These are phyloP conservation scores for Montipora cactus DNA, from an alignment of 64 coral and sea anemone genomes.

Conservation along the genomic window DNA sequence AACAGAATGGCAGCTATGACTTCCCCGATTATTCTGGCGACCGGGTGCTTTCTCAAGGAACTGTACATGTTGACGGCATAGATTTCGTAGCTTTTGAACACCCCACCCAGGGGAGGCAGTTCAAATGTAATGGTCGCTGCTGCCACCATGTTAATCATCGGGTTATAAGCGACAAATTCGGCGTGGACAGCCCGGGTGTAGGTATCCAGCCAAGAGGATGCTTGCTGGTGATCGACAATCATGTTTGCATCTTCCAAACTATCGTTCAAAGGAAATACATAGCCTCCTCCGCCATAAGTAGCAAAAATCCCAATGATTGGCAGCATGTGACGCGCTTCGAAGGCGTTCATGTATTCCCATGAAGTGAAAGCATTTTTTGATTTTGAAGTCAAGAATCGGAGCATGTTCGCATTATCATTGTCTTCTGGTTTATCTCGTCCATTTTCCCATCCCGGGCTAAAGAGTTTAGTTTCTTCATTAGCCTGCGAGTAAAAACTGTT, in stretches of 20 bases:
- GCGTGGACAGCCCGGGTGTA: conserved; percentile 69
- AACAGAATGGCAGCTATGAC: conserved; percentile 31
- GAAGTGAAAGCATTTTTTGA: conserved; percentile 1
- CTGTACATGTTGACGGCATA: conserved; percentile 66
- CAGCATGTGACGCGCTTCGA: conserved; percentile 63
- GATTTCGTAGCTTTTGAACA: conserved; percentile 28
- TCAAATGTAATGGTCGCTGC: conserved; percentile 65
- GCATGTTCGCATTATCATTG: not conserved
- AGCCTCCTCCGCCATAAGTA: conserved; percentile 82
- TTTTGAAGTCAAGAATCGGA: conserved; percentile 27
- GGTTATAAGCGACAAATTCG: conserved; percentile 73
- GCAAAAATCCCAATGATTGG: conserved; percentile 57
- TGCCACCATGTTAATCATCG: conserved; percentile 71
- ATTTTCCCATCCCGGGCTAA: conserved; percentile 33
- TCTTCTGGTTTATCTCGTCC: conserved; percentile 23
- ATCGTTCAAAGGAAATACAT: conserved; percentile 40
- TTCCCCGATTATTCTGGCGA: conserved; percentile 33
- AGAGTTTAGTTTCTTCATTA: conserved; percentile 53
- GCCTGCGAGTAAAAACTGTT: conserved; percentile 60
- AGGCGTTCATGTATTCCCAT: conserved; percentile 58
- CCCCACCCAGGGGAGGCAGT: conserved; percentile 68
- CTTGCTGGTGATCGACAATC: conserved; percentile 14
- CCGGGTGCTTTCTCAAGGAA: conserved; percentile 35
- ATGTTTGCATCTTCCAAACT: conserved; percentile 18
- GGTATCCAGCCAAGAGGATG: conserved; percentile 63